Evolutionary conservation across 2,113 vertebrate genomes (phyloP), one percentile per base, ranked within the genome.

Genomic region (Eupsittula cactorum): DNA sequence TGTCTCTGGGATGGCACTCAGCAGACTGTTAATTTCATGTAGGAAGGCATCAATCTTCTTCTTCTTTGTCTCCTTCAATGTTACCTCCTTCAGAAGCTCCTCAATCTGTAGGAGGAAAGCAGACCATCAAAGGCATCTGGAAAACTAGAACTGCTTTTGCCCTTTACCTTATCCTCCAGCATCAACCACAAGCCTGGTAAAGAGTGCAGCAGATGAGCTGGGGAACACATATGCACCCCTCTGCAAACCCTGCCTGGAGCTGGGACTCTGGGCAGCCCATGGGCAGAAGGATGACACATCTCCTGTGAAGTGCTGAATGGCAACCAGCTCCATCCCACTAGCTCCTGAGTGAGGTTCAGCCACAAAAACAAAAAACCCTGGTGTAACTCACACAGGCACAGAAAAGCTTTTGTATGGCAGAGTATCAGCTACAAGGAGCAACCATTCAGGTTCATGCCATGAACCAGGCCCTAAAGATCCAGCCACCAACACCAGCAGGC

Each of bases 61-160:
- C 81, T 98, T 99, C 95, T 98, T 99, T 0, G 98, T 98, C 67
- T 99, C 99, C 92, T 99, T 99, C 90, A 99, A 71, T 7, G 88
- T 97, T 57, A 99, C 98, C 96, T 99, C 99, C 93, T 99, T 99
- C 63, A 99, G 96, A 79, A 99, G 98, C 91, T 99, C 99, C 68
- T 99, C 98, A 2, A 99, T 98, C 99, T 99, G 97, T 29, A 89
- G 41, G 18, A 18, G 27, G 2, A 86, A 93, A 81, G 5, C 9
- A 9, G 18, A 82, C 15, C 11, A 16, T 9, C 10, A 94, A 64
- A 63, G 20, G 6, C 27, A 80, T 46, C 9, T 70, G 15, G 5
- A 59, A 64, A 7, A 42, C 7, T 47, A 13, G 14, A 86, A 76
- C 1, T 55, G 15, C 11, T 47, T 15, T 39, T 17, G 24, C 16